These are phyloP conservation scores for Coracias cyanogaster DNA, from an alignment of 2,797 vertebrate genomes.

Conservation along the genomic window DNA sequence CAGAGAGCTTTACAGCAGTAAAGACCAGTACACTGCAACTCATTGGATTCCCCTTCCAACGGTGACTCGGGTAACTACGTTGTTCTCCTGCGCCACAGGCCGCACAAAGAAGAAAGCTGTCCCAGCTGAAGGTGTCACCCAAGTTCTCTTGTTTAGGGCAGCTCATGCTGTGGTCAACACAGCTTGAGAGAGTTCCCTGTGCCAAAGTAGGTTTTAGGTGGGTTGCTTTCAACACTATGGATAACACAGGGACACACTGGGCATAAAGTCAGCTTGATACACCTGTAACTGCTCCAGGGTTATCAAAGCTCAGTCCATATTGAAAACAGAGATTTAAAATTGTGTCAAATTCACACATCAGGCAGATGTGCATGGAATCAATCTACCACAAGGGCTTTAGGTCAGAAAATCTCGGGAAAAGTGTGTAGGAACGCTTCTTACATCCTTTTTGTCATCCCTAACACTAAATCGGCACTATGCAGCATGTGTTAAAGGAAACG, in stretches of 20 bases:
- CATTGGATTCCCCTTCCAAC: neutral
- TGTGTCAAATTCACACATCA: neutral
- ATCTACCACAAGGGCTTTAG: neutral
- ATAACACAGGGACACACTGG: neutral
- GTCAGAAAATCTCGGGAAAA: neutral
- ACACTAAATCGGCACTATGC: neutral
- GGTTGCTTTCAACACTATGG: neutral
- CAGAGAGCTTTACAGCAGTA: neutral
- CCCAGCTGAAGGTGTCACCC: fast-evolving
- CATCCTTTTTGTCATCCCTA: neutral
- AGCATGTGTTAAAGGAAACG: neutral
- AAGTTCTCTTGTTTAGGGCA: neutral
- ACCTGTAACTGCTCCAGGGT: neutral
- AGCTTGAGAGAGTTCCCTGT: neutral
- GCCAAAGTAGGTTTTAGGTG: neutral
- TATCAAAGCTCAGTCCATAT: neutral
- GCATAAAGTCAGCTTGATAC: neutral
- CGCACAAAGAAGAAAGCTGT: neutral
- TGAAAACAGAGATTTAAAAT: neutral
- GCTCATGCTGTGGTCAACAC: neutral
- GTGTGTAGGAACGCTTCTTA: neutral
- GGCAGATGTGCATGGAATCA: neutral
- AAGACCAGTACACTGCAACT: neutral
- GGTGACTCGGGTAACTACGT: neutral
- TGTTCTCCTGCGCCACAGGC: neutral